These are phyloP conservation scores for Lasiurus cinereus DNA, from an alignment of 2,113 vertebrate genomes.

Conservation along the genomic window DNA sequence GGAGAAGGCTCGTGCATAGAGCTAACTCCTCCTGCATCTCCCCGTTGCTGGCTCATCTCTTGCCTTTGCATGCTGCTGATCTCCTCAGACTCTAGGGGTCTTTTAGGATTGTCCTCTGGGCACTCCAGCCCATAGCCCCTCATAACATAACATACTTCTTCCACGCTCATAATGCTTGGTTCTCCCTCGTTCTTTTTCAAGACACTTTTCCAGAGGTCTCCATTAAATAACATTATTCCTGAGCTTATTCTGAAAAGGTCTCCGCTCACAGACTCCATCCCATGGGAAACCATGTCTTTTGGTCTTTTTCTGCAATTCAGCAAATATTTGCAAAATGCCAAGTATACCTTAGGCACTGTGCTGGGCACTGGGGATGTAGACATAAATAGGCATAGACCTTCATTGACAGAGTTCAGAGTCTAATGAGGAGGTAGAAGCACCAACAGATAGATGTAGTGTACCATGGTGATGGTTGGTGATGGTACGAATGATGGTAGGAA, in stretches of 20 bases:
- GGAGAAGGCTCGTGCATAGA: not conserved
- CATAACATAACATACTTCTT: not conserved
- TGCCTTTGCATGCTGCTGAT: not conserved
- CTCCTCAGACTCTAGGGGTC: not conserved
- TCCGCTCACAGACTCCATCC: not conserved
- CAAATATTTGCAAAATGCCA: not conserved
- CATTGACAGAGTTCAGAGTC: not conserved
- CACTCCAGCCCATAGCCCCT: not conserved
- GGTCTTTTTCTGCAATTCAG: not conserved
- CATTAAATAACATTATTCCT: not conserved
- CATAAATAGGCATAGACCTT: not conserved
- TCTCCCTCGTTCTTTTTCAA: not conserved
- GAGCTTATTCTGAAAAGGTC: not conserved
- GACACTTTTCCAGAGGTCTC: not conserved
- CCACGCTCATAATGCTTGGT: not conserved
- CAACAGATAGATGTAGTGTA: not conserved
- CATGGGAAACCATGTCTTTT: not conserved
- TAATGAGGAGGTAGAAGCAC: not conserved
- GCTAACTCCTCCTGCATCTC: not conserved
- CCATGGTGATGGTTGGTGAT: rapidly evolving
- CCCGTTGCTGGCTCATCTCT: not conserved
- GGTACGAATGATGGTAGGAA: not conserved
- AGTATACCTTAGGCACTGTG: too few relatives aligned
- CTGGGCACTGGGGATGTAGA: not conserved
- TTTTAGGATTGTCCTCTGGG: not conserved